Evolutionary conservation across 1,140 invertebrate species (phyloP), one percentile per base, ranked within the genome.

Genomic region (Batillaria attramentaria): DNA sequence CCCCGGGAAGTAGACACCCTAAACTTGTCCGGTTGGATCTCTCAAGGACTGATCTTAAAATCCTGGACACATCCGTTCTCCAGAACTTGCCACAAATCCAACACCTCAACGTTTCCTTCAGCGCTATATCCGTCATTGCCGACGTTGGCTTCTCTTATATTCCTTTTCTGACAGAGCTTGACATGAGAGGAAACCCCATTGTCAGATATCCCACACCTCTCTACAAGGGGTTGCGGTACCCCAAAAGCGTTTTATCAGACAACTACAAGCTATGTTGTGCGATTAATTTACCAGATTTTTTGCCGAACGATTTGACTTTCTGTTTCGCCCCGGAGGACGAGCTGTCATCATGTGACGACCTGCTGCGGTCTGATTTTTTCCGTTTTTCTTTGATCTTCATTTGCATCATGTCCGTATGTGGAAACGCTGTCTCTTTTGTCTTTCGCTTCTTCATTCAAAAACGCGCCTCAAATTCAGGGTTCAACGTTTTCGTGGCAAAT

Each of bases 261-360:
- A 62, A 60, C 1, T 83, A 77, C 43, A 72, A 54, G 16, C 42
- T 85, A 24, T 86, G 84, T 43, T 86, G 84, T 75, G 31, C 31
- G n/a, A n/a, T n/a, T n/a, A n/a, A n/a, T n/a, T n/a, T n/a, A n/a
- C n/a, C n/a, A 24, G 16, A 43, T 18, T 28, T 79, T 3, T 79
- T 77, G 75, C 81, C 80, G 24, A 6, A 35, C 4, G 16, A 54
- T 6, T 75, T 80, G 18, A 28, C 60, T 3, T 1, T 13, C 0
- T 72, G 70, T 72, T 5, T 69, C 5, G 65, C 65, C 20, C 72
- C 72, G 1, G 33, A 60, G 0, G 50, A 68, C 37, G 73, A 78
- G 60, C 73, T 86, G n/a, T 83, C 84, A 10, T 86, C 84, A 0
- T 86, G 84, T 50, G 66, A 57, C 16, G 72, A 84, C 33, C 42